Evolutionary conservation across 2,113 vertebrate genomes (phyloP), one percentile per base, ranked within the genome.

Genomic region (Sterrhoptilus dennistouni): DNA sequence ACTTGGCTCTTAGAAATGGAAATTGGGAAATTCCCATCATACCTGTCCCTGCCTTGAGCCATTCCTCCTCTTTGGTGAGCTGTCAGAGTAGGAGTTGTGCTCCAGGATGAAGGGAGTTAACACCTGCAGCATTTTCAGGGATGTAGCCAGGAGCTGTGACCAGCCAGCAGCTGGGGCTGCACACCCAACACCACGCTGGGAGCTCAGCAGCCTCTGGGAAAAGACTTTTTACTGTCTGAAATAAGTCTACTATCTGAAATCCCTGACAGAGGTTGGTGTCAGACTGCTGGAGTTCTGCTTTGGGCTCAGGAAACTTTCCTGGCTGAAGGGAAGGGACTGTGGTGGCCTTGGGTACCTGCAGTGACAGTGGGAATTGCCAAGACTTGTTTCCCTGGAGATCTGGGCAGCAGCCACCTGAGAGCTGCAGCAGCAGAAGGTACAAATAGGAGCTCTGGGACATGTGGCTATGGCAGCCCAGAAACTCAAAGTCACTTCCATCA

Each of bases 101-200:
- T 42, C 15, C 45, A 35, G 49, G 75, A 10, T 50, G 45, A 31
- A 38, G 31, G 25, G 20, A 60, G 12, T 47, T 61, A 61, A 74
- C 8, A 19, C 4, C 2, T 24, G 38, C 36, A 75, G 61, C 27
- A 5, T 44, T 79, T 80, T 42, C 54, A 50, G 53, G 2, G 20
- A 19, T 76, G 82, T 81, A 94, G 69, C 52, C 56, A 63, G 80
- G 20, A 45, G 45, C 1, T 1, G n/a, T 70, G 76, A 24, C 47
- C 31, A 36, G 23, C 42, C 56, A 42, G 49, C 47, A 49, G 54
- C 38, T 83, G 87, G n/a, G 22, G 24, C 7, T 95, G 45, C 14
- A 19, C 9, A 27, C 47, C 42, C 50, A 35, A 3, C 47, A 20
- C 20, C 17, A 7, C 0, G 0, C 24, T 53, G 66, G 52, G 49